Percentiles rank a stretch among this genome's conserved stretches.
These are phyloP conservation scores for Amblyjoppa fuscipennis DNA, from an alignment of 2,888 invertebrate species.

Conservation along the genomic window DNA sequence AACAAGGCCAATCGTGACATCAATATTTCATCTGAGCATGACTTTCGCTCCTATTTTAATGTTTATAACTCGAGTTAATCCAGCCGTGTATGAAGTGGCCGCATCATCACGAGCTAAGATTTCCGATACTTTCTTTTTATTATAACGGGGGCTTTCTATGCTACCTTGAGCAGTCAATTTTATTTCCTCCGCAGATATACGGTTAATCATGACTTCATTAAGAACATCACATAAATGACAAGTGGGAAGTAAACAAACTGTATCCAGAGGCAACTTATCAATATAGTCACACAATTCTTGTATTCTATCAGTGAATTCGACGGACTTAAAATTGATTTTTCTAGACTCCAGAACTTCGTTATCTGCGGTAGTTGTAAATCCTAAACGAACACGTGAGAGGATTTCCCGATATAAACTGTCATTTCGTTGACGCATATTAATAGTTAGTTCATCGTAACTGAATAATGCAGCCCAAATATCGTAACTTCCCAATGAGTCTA, in stretches of 20 bases:
- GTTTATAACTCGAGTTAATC: slow-evolving; percentile 67
- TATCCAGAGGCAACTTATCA: slow-evolving; percentile 69
- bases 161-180: slow-evolving; percentile 68
- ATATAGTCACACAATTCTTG: slow-evolving; percentile 70
- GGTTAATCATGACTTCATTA: slow-evolving; percentile 75
- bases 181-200: slow-evolving; percentile 71
- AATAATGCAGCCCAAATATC: slow-evolving; percentile 75
- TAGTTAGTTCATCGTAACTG: slow-evolving; percentile 73
- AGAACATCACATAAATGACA: slow-evolving; percentile 75
- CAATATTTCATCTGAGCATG: slow-evolving; percentile 72
- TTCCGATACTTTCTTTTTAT: slow-evolving; percentile 62
- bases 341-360: slow-evolving; percentile 36
- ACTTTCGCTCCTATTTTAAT: slow-evolving; percentile 71
- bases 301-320: slow-evolving; percentile 56
- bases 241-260: slow-evolving; percentile 77
- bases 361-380: slow-evolving; percentile 41
- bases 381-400: slow-evolving; percentile 66
- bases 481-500: slow-evolving; percentile 70
- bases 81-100: slow-evolving; percentile 68
- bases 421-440: slow-evolving; percentile 73
- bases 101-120: slow-evolving; percentile 61
- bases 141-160: slow-evolving; percentile 64
- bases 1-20: slow-evolving; percentile 71
- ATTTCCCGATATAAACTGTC: slow-evolving; percentile 70
- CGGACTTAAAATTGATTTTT: slow-evolving; percentile 44